Base-by-base conservation (phyloP, 2,797 vertebrate species). In the Sebastolobus alascanus region DNA sequence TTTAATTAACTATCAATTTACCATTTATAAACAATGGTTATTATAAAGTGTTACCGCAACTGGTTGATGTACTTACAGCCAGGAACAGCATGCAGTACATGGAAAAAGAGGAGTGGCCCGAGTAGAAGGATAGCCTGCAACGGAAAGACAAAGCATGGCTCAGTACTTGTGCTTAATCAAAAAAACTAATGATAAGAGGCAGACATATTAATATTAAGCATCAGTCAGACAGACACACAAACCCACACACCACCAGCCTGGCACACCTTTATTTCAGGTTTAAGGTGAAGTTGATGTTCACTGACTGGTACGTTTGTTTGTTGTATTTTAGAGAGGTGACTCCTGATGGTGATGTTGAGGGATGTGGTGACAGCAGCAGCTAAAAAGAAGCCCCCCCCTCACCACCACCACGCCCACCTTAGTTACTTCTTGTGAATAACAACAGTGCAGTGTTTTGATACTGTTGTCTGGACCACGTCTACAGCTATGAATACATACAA, bases 61-160 rank as follows among this genome's bases (percentile, higher is more conserved):
- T 7, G 11, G 4, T 35, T 22, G 1, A 13, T 29, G 82, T 96
- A 99, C 99, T 99, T 95, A 99, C 99, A 86, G 98, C 98, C 85
- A 99, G 87, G 86, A 99, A 99, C 85, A 99, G 84, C 98, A 99
- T 98, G 94, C 97, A 98, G 96, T 99, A 99, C 99, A 99, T 99
- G 90, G 99, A 99, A 91, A 99, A 99, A 0, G 98, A 99, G 22
- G 99, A 97, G 93, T 99, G 99, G 54, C 99, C 99, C 0, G 99
- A 99, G 90, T 99, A 99, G 94, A 99, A 99, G 3, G 99, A 99
- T 2, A 99, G 77, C 89, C 99, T 99, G 90, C 73, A 92, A 80
- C 54, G 73, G 9, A 88, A 54, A 93, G 14, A 93, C 4, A 84
- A 1, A 61, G n/a, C 12, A 54, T 5, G 9, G 8, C 37, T 89